These are phyloP conservation scores for Pseudomyrmex pallidus DNA, from an alignment of 1,140 invertebrate species.

Conservation along the genomic window DNA sequence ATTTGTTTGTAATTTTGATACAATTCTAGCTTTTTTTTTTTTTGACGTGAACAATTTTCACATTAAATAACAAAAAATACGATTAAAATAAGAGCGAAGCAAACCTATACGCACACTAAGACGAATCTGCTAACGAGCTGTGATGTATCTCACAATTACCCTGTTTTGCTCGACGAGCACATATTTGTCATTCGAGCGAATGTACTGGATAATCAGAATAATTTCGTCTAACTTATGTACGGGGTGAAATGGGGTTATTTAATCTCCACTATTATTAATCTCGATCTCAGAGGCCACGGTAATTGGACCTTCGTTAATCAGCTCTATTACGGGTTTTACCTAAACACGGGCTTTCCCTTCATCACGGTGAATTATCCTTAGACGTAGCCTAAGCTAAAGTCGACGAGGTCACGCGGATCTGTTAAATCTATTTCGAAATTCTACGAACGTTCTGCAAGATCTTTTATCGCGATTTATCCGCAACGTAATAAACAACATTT, in stretches of 20 bases:
- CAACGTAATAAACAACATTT: slow-evolving; percentile 59
- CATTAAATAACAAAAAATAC: not conserved
- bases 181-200: not conserved
- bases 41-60: not conserved
- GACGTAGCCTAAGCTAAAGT: slow-evolving; percentile 35
- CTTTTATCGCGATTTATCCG: slow-evolving; percentile 45
- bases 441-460: slow-evolving; percentile 10
- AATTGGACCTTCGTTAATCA: slow-evolving; percentile 25
- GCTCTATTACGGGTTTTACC: slow-evolving; percentile 6
- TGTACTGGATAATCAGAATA: slow-evolving; percentile 22
- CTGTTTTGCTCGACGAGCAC: not conserved
- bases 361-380: slow-evolving; percentile 48
- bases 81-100: not conserved
- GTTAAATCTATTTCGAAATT: slow-evolving; percentile 63
- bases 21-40: not conserved
- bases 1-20: not conserved
- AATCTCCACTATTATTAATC: slow-evolving; percentile 35
- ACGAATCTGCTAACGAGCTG: not conserved
- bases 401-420: slow-evolving; percentile 36
- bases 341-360: slow-evolving; percentile 6
- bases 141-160: not conserved
- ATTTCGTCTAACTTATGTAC: slow-evolving; percentile 1
- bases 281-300: not conserved
- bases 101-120: not conserved
- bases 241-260: not conserved